A percentile compares a stretch with the other conserved stretches of the same genome.
phyloP scores from a whole-genome alignment of 2,888 invertebrate genomes.

The Athetis lepigone region DNA sequence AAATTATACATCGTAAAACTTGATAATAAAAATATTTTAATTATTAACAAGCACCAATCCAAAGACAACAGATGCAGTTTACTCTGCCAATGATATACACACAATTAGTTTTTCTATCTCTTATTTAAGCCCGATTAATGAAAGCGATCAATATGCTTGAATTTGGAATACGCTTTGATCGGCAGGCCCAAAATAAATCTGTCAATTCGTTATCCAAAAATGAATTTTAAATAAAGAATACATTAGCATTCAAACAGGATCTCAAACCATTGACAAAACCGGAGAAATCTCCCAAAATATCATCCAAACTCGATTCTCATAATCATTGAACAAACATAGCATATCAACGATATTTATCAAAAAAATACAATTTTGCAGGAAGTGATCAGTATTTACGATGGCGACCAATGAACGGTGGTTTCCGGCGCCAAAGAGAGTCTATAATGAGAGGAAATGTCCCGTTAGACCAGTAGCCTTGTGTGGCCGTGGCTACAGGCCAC shows the following conservation, averaged over 20 bases:
- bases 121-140: no score
- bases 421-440: slow-evolving; percentile 76
- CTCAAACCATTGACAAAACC: not conserved
- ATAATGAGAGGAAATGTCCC: slow-evolving; percentile 63
- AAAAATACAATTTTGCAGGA: slow-evolving; percentile 74
- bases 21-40: no score
- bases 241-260: not conserved
- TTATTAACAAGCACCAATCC: no score
- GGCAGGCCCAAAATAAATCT: not conserved
- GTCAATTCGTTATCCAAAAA: not conserved
- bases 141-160: no score
- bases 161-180: no score
- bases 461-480: slow-evolving; percentile 56
- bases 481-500: slow-evolving; percentile 41
- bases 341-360: slow-evolving; percentile 23
- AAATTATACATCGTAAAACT: no score
- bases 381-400: slow-evolving; percentile 79
- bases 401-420: slow-evolving; percentile 77
- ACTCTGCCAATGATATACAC: no score
- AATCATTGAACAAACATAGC: slow-evolving; percentile 24
- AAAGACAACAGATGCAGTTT: no score
- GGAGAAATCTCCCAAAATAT: slow-evolving; percentile 1
- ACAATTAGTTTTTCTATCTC: no score
- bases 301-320: slow-evolving; percentile 15
- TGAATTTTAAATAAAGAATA: not conserved